Evolutionary conservation across 1,140 invertebrate genomes (phyloP).

Genomic region (Philotrypesis tridentata): DNA sequence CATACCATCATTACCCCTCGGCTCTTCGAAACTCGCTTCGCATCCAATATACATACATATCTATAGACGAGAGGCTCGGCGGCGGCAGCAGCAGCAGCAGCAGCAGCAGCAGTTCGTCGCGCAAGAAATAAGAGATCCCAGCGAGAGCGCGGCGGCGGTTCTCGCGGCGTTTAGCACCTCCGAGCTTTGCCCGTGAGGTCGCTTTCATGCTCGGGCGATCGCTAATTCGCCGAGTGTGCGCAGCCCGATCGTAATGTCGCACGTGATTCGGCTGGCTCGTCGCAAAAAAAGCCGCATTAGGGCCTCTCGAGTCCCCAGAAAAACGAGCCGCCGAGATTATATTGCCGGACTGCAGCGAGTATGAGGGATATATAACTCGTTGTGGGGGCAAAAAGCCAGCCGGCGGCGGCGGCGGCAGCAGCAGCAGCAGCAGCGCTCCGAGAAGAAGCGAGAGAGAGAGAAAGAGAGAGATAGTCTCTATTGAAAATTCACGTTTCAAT

Average conservation of each 20-base stretch:
- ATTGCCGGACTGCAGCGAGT: slow-evolving; percentile 7
- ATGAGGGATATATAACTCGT: not conserved
- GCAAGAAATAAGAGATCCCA: too few relatives aligned
- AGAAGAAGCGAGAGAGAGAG: too few relatives aligned
- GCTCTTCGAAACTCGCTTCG: too few relatives aligned
- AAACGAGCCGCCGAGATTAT: slow-evolving; percentile 18
- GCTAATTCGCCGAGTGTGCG: slow-evolving; percentile 31
- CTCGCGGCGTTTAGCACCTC: not conserved
- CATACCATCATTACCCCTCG: too few relatives aligned
- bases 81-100: too few relatives aligned
- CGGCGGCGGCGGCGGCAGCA: not conserved
- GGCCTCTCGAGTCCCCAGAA: not conserved
- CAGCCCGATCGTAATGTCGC: slow-evolving; percentile 23
- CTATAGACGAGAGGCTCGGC: too few relatives aligned
- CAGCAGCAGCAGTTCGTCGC: too few relatives aligned
- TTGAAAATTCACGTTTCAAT: slow-evolving; percentile 42
- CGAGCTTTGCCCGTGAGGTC: not conserved
- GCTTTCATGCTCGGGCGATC: slow-evolving; percentile 27
- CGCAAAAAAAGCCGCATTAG: slow-evolving; percentile 17
- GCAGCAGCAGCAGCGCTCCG: too few relatives aligned
- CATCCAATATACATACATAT: too few relatives aligned
- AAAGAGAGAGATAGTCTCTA: too few relatives aligned
- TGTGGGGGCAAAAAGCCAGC: not conserved
- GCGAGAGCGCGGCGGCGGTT: not conserved
- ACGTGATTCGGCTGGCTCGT: not conserved